Evolutionary conservation across 2,888 invertebrate species (phyloP), one percentile per base, ranked within the genome.

Genomic region (Pyrochroa serraticornis): DNA sequence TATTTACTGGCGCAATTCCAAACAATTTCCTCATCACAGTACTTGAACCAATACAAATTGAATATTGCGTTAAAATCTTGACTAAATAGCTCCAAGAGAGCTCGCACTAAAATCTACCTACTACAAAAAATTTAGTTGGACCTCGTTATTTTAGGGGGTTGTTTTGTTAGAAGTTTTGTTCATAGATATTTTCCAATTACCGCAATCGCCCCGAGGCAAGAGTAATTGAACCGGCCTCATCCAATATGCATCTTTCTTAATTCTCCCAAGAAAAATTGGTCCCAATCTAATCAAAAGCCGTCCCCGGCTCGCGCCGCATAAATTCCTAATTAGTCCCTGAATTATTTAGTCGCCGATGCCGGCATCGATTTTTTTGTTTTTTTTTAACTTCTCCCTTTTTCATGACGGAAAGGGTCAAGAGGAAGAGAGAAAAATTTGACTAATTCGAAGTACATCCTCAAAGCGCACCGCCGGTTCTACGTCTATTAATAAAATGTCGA

Each of bases 231-330:
- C 71, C 72, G 69, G 65, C 65, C 71, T 73, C 75, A 75, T 75
- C 75, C 73, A 74, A 72, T 74, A 76, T 75, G 71, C 69, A 74
- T 72, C 71, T 74, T 74, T 75, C 74, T 75, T 72, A 74, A 75
- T 74, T 76, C 41, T 72, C 66, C 65, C 68, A 72, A 73, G 73
- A 75, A 75, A 76, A 76, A 76, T 76, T 74, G 74, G 75, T 71
- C 75, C 73, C 74, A 72, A 75, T 75, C 74, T 52, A 52, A 52
- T 52, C 52, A 52, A 47, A 52, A 52, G 44, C 22, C 30, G 44
- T 52, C 52, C 52, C 52, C 44, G 37, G 38, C 37, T 38, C 31
- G 30, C 31, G 45, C 31, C 13, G 33, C 52, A 52, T 45, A 44
- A 52, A 52, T 51, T 51, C 39, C 31, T 30, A 38, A 49, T 49